A percentile compares a stretch with the other conserved stretches of the same genome.
phyloP scores from a whole-genome alignment of 1,140 invertebrate species.

The Palaemon carinicauda region DNA sequence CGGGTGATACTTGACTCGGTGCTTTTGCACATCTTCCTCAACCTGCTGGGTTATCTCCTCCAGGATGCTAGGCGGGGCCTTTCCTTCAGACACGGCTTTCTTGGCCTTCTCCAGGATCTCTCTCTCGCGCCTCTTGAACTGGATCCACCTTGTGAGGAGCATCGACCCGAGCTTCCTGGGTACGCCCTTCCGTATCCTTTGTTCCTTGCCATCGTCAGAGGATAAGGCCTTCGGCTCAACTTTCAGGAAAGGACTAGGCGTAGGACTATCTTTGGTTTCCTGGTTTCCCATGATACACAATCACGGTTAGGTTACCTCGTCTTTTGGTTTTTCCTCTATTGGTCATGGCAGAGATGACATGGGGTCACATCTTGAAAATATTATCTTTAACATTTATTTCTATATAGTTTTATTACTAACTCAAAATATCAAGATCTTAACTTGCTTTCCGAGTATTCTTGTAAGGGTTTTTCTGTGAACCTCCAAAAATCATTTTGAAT shows the following conservation, averaged over 20 bases:
- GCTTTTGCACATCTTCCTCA: neutral
- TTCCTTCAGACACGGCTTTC: conserved; percentile 13
- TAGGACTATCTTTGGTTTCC: conserved; percentile 13
- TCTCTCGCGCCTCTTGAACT: conserved; percentile 22
- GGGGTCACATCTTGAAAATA: too few relatives aligned
- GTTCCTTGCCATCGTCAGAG: conserved; percentile 23
- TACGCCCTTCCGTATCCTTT: neutral
- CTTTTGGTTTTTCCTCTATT: neutral
- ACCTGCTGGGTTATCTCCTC: conserved; percentile 7
- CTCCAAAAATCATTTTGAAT: too few relatives aligned
- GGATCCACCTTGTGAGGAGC: conserved; percentile 34
- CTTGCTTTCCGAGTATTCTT: too few relatives aligned
- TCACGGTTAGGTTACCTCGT: neutral
- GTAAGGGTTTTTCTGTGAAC: too few relatives aligned
- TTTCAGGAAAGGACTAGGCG: conserved; percentile 1
- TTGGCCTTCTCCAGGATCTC: neutral
- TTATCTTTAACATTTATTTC: too few relatives aligned
- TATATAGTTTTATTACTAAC: too few relatives aligned
- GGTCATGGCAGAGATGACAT: too few relatives aligned
- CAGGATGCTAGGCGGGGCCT: conserved; percentile 9
- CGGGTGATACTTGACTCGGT: conserved; percentile 36
- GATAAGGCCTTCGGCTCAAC: conserved; percentile 7
- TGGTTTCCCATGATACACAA: conserved; percentile 14
- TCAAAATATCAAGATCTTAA: too few relatives aligned
- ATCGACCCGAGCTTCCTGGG: conserved; percentile 20